A percentile compares a stretch with the other conserved stretches of the same genome.
Evolutionary conservation across 2,113 vertebrate genomes (phyloP).

Genomic region (Entelurus aequoreus): DNA sequence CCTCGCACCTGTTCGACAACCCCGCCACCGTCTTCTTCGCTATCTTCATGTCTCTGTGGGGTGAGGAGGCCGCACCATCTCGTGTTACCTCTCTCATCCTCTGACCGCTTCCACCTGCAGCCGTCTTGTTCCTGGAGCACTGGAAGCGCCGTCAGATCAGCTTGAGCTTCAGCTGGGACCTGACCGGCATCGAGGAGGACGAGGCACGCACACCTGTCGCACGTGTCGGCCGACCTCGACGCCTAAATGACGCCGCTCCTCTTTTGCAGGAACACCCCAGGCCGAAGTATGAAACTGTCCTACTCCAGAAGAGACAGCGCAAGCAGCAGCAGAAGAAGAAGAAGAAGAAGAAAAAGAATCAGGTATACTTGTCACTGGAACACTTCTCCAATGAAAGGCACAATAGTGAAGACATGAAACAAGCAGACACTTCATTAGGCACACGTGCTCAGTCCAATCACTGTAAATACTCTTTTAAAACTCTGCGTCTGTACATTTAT

Average conservation of each 20-base stretch:
- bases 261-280: slow-evolving; percentile 83
- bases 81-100: not conserved
- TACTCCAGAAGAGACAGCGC: slow-evolving; percentile 84
- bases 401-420: too few relatives aligned
- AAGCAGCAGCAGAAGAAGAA: slow-evolving; percentile 58
- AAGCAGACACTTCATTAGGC: too few relatives aligned
- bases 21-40: slow-evolving; percentile 94
- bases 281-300: slow-evolving; percentile 87
- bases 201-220: slow-evolving; percentile 72
- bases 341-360: slow-evolving; percentile 47
- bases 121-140: slow-evolving; percentile 91
- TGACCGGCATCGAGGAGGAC: slow-evolving; percentile 92
- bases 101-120: slow-evolving; percentile 51
- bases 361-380: slow-evolving; percentile 63
- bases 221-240: not conserved
- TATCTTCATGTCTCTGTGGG: slow-evolving; percentile 98
- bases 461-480: too few relatives aligned
- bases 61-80: slow-evolving; percentile 72
- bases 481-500: too few relatives aligned
- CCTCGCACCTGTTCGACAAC: slow-evolving; percentile 97
- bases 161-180: slow-evolving; percentile 92
- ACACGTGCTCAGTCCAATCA: too few relatives aligned
- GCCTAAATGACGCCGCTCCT: not conserved
- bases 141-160: slow-evolving; percentile 96
- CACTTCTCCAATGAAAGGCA: too few relatives aligned